phyloP scores from a whole-genome alignment of 2,113 vertebrate genomes.

The Heloderma charlesbogerti region DNA sequence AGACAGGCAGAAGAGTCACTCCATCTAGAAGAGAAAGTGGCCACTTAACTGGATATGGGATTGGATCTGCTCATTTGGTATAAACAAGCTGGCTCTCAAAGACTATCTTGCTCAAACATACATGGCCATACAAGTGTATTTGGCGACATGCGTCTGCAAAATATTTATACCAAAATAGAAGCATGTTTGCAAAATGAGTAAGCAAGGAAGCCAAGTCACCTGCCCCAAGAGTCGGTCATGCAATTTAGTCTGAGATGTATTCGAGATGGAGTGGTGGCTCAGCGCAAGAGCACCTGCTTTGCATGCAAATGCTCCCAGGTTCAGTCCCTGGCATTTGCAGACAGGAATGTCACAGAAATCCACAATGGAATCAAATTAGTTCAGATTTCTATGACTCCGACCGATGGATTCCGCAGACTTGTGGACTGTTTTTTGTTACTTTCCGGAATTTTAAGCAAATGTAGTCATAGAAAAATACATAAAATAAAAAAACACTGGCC shows the following conservation, averaged over 20 bases:
- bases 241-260: not conserved
- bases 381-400: no score
- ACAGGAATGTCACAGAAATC: no score
- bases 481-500: no score
- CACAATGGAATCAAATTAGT: no score
- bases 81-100: conserved; percentile 26
- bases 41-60: not conserved
- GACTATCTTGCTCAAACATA: conserved; percentile 2
- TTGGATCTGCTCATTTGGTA: not conserved
- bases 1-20: not conserved
- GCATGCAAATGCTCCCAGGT: no score
- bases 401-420: no score
- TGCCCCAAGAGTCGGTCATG: not conserved
- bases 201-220: conserved; percentile 22
- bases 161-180: conserved; percentile 41
- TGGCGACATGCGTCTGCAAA: conserved; percentile 7
- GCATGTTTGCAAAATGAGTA: conserved; percentile 26
- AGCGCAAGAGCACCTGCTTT: no score
- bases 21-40: not conserved
- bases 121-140: not conserved
- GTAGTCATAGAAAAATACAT: no score
- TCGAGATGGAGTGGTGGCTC: no score
- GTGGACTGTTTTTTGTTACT: no score
- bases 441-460: no score
- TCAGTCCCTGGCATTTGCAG: no score